Evolutionary conservation across 2,797 vertebrate genomes (phyloP).

Genomic region (Chelon labrosus): DNA sequence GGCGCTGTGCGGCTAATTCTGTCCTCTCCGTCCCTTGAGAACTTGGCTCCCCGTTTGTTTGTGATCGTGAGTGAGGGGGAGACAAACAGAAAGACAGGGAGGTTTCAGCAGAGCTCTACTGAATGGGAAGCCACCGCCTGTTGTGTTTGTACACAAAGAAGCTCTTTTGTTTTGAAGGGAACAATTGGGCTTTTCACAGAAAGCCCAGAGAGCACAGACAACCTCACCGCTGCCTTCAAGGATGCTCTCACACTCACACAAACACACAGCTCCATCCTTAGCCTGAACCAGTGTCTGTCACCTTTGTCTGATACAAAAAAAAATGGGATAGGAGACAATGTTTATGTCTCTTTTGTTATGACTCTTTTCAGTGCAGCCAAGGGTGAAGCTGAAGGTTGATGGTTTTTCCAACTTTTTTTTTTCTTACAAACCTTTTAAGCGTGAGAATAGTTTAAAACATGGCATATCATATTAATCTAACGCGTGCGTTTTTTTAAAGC

Average conservation of each 20-base stretch:
- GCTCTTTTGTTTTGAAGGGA: conserved; percentile 80
- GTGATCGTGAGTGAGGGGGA: conserved; percentile 52
- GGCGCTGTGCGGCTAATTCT: conserved; percentile 44
- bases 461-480: too few relatives aligned
- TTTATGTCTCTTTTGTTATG: conserved; percentile 55
- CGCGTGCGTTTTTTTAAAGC: neutral
- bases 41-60: conserved; percentile 67
- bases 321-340: conserved; percentile 44
- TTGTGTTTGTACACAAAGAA: conserved; percentile 82
- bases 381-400: conserved; percentile 49
- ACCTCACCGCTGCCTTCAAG: conserved; percentile 60
- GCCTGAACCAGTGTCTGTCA: conserved; percentile 61
- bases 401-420: conserved; percentile 18
- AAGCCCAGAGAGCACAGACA: conserved; percentile 67
- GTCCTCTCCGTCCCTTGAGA: conserved; percentile 62
- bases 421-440: neutral
- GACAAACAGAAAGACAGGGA: conserved; percentile 55
- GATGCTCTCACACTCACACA: conserved; percentile 47
- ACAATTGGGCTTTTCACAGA: conserved; percentile 81
- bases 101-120: conserved; percentile 61
- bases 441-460: conserved; percentile 8
- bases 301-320: conserved; percentile 68
- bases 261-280: conserved; percentile 49
- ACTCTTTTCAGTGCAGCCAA: conserved; percentile 32
- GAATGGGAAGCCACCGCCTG: conserved; percentile 76